Conservation (phyloP, 2,888 invertebrate genomes). For the Cheilosia soror region DNA sequence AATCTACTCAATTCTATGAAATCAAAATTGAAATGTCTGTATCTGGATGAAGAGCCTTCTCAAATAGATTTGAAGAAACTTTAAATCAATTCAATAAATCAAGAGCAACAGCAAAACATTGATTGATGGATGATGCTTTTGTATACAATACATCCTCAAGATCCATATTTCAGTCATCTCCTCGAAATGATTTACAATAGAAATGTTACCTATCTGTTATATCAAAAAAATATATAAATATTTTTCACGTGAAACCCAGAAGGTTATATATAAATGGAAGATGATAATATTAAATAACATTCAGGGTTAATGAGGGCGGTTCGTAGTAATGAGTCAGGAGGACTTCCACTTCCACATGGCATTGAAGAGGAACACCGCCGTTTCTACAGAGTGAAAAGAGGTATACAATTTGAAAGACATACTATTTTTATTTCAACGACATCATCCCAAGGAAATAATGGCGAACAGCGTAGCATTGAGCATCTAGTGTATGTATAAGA, state of each 20-base stretch:
- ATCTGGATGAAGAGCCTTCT: conserved; percentile 10
- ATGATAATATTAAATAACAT: conserved; percentile 57
- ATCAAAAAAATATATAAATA: background rate
- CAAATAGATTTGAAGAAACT: conserved; percentile 1
- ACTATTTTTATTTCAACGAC: conserved; percentile 59
- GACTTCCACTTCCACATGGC: conserved; percentile 5
- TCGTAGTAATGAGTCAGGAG: conserved; percentile 20
- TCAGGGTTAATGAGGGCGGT: conserved; percentile 9
- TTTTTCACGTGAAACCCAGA: conserved; percentile 17
- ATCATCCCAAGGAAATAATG: conserved; percentile 45
- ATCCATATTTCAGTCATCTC: conserved; percentile 34
- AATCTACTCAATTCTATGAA: background rate
- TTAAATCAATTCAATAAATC: conserved; percentile 51
- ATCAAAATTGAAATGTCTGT: conserved; percentile 16
- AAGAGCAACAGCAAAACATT: conserved; percentile 47
- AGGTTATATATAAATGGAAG: conserved; percentile 21
- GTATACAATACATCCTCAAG: conserved; percentile 22
- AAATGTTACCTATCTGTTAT: conserved; percentile 6
- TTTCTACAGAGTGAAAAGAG: conserved; percentile 27
- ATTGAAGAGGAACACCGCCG: conserved; percentile 21
- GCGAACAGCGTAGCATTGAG: conserved; percentile 32
- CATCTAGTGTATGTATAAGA: conserved; percentile 16
- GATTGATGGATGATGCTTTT: conserved; percentile 61
- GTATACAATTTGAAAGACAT: conserved; percentile 57
- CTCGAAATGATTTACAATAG: conserved; percentile 52